Evolutionary conservation across 1,140 invertebrate genomes (phyloP), one percentile per base, ranked within the genome.

Genomic region (Anthonomus grandis): DNA sequence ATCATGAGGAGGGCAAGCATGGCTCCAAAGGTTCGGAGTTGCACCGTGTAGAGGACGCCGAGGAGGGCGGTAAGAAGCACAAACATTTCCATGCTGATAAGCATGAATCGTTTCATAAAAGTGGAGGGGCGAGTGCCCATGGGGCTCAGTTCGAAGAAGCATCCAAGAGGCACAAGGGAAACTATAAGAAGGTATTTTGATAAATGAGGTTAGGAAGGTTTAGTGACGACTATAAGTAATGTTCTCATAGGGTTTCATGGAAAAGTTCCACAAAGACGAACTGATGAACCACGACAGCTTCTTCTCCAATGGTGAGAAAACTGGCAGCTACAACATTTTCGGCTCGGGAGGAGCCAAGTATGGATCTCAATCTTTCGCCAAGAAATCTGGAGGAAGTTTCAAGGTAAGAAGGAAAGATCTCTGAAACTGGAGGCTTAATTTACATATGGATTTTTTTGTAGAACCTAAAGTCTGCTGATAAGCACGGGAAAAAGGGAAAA

Each of bases 201-300:
- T 6, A 15, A 27, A 27, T 48, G 8, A 21, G 17, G 9, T 8
- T 41, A 17, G 10, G 31, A 34, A n/a, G n/a, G n/a, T n/a, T n/a
- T n/a, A n/a, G n/a, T n/a, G n/a, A n/a, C n/a, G n/a, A n/a, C n/a
- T n/a, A n/a, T n/a, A n/a, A n/a, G n/a, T n/a, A n/a, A n/a, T n/a
- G n/a, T n/a, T n/a, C n/a, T n/a, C n/a, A 50, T 50, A 72, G 70
- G 70, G 69, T n/a, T 72, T 64, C 57, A 59, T 57, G 31, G 66
- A 72, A 51, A 62, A 66, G 42, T 72, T 69, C 46, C 70, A 70
- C 44, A 72, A 72, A 44, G 68, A 70, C 42, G 70, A 72, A 60
- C 56, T 66, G 8, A 69, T 64, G 24, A 67, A 67, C 23, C 70
- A 70, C 51, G 68, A 72, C 38, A 66, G 64, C 41, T 72, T 70